Evolutionary conservation across 2,797 vertebrate species (phyloP).

Genomic region (Coregonus ussuriensis): DNA sequence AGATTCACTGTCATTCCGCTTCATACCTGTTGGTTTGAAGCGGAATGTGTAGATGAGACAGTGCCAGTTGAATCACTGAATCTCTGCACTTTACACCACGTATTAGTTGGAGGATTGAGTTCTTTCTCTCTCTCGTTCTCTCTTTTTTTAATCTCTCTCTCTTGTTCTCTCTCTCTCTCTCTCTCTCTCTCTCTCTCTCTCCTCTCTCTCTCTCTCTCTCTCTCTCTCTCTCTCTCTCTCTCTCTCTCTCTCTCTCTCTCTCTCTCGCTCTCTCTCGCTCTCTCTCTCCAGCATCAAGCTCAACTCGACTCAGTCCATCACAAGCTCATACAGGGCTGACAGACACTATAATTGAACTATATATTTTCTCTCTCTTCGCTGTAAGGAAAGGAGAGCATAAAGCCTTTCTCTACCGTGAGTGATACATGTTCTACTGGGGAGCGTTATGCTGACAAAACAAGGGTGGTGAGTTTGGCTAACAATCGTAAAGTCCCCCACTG

Average conservation of each 20-base stretch:
- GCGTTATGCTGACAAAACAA: slow-evolving; percentile 60
- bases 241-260: too few relatives aligned
- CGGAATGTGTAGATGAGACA: slow-evolving; percentile 4
- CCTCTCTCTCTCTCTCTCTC: not conserved
- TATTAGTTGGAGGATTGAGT: slow-evolving; percentile 34
- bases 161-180: not conserved
- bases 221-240: too few relatives aligned
- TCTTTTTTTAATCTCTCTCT: too few relatives aligned
- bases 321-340: slow-evolving; percentile 48
- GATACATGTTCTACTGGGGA: slow-evolving; percentile 30
- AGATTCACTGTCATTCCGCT: too few relatives aligned
- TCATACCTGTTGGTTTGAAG: too few relatives aligned
- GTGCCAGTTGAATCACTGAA: slow-evolving; percentile 12
- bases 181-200: not conserved
- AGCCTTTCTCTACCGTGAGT: slow-evolving; percentile 33
- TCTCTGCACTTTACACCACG: slow-evolving; percentile 3
- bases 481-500: slow-evolving; percentile 43
- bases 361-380: slow-evolving; percentile 47
- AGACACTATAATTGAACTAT: slow-evolving; percentile 66
- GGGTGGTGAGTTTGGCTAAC: slow-evolving; percentile 45
- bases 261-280: not conserved
- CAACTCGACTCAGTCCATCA: slow-evolving; percentile 42
- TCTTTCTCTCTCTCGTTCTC: not conserved
- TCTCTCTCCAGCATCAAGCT: slow-evolving; percentile 21
- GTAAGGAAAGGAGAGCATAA: slow-evolving; percentile 29